Base-by-base conservation (phyloP, 2,113 vertebrate genomes). In the Corydoras sp. region DNA sequence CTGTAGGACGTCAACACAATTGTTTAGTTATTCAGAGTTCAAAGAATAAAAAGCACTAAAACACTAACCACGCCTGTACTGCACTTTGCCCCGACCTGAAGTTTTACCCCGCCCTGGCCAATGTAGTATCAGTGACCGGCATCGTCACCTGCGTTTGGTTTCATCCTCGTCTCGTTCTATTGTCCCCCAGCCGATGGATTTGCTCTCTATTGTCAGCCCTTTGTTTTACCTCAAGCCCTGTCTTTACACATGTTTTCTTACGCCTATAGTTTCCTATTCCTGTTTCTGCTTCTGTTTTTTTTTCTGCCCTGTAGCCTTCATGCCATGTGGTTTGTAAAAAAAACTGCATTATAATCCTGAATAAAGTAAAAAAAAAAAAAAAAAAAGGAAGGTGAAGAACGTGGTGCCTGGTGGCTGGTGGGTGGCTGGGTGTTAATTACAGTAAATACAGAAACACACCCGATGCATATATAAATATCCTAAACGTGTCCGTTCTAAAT, bases 1-100 rank as follows among this genome's bases (percentile, higher is more conserved):
- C 18, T 24, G 43, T 62, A 73, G 71, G 74, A 79, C 76, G 68
- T 43, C 54, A 53, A 49, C 15, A 31, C 51, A 14, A 56, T 73
- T 60, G 67, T 65, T 55, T 68, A 66, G 2, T 63, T 69, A 50
- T 13, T 50, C 14, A 7, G 10, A 13, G 60, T 15, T 66, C 12
- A 53, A 13, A 13, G 11, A 29, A 15, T 5, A 14, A 29, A 48
- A 48, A 24, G 68, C 11, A 13, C 43, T 68, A 72, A 73, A 61
- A 69, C 58, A 5, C 70, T 49, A 61, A 18, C 11, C 48, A 24
- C n/a, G 3, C 10, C 10, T 53, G 13, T 14, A 53, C 51, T 53
- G 13, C 4, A 43, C 35, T 8, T 8, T 43, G 35, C 35, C 35
- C 35, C 2, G 35, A 43, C 35, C 35, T 43, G 35, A 43, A 8